Conservation (phyloP, 2,888 invertebrate species). For the Uropetala carovei region DNA sequence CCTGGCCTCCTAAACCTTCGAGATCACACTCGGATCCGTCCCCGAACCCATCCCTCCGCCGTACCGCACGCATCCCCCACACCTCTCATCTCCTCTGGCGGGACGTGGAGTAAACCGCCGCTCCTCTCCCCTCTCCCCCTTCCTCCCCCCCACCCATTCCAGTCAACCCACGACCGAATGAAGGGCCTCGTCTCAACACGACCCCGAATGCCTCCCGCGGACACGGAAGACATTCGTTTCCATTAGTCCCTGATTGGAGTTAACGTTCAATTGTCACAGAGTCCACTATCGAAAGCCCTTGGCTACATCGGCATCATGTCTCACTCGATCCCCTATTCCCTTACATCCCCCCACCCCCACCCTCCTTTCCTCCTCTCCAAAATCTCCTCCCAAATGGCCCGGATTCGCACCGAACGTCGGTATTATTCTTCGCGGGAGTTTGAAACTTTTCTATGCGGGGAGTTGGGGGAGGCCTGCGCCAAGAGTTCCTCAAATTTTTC, state of each 20-base stretch:
- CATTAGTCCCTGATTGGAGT: slow-evolving; percentile 69
- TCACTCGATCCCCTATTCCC: not conserved
- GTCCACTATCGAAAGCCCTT: slow-evolving; percentile 63
- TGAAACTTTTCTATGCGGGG: too few species aligned
- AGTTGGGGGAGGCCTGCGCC: too few species aligned
- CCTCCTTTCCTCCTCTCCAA: not conserved
- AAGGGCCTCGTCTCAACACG: slow-evolving; percentile 36
- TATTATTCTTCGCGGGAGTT: too few species aligned
- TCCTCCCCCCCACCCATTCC: too few species aligned
- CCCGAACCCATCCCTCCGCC: not conserved
- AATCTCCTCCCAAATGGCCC: not conserved
- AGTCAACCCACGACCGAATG: not conserved
- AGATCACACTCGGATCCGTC: slow-evolving; percentile 14
- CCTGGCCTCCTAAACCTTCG: slow-evolving; percentile 36
- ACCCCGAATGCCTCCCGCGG: slow-evolving; percentile 48
- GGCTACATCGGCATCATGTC: slow-evolving; percentile 26
- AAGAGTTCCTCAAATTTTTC: too few species aligned
- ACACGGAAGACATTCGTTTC: slow-evolving; percentile 67
- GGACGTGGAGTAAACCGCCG: slow-evolving; percentile 20
- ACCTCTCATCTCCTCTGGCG: not conserved
- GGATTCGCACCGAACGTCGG: too few species aligned
- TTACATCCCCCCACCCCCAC: not conserved
- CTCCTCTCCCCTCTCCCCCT: not conserved
- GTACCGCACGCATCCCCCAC: not conserved
- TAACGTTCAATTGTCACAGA: slow-evolving; percentile 68